A percentile compares a stretch with the other conserved stretches of the same genome.
Evolutionary conservation across 2,888 invertebrate genomes (phyloP).

Genomic region (Pseudanteris insignis): DNA sequence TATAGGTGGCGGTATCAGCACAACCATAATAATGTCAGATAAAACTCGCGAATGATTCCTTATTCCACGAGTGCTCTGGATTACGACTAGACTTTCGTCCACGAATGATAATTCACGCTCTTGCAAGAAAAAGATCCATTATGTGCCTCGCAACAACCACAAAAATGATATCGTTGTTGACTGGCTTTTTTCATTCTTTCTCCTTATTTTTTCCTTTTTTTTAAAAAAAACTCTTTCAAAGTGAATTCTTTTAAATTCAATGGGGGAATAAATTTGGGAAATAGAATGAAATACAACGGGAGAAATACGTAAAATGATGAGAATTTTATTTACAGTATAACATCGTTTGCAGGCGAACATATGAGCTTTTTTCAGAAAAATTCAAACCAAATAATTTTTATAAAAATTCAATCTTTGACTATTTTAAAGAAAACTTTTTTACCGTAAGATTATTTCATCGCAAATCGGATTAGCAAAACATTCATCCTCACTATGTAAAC

Average conservation of each 20-base stretch:
- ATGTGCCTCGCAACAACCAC: slow-evolving; percentile 8
- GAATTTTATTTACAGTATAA: background rate
- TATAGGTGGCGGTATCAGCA: slow-evolving; percentile 25
- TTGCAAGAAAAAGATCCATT: slow-evolving; percentile 28
- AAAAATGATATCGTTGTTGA: slow-evolving; percentile 17
- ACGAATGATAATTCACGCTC: slow-evolving; percentile 42
- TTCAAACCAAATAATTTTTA: too few species aligned
- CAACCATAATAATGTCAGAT: slow-evolving; percentile 50
- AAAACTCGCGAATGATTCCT: slow-evolving; percentile 54
- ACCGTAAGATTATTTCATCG: too few species aligned
- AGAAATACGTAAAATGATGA: background rate
- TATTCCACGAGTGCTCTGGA: slow-evolving; percentile 53
- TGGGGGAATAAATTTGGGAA: background rate
- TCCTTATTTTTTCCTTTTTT: too few species aligned
- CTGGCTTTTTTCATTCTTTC: too few species aligned
- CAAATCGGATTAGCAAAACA: too few species aligned
- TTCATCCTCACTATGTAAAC: too few species aligned
- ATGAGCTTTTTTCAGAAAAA: too few species aligned
- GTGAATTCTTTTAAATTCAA: too few species aligned
- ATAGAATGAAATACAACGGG: background rate
- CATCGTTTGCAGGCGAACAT: too few species aligned
- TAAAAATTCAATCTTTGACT: too few species aligned
- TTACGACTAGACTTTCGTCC: slow-evolving; percentile 46
- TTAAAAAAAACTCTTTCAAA: too few species aligned
- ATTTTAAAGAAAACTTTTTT: too few species aligned